Evolutionary conservation across 2,113 vertebrate genomes (phyloP).

Genomic region (Talpa occidentalis): DNA sequence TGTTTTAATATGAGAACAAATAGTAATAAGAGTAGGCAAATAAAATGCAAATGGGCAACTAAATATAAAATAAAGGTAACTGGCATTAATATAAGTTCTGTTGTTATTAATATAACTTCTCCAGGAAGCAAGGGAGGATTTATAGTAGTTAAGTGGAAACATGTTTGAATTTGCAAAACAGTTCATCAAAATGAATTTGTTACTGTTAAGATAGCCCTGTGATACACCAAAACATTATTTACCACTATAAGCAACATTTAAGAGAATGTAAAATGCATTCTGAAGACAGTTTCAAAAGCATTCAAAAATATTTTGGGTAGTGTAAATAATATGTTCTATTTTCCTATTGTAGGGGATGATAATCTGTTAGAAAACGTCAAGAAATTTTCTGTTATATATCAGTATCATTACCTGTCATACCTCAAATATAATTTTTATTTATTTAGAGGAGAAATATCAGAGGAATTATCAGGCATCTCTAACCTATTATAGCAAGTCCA

Average conservation of each 20-base stretch:
- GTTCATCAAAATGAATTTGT: conserved; percentile 8
- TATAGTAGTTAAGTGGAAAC: not conserved
- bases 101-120: too few relatives aligned
- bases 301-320: not conserved
- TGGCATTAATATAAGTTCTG: not conserved
- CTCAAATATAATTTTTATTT: conserved; percentile 4
- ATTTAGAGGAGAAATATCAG: not conserved
- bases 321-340: not conserved
- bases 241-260: not conserved
- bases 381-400: not conserved
- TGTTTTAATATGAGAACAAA: conserved; percentile 29
- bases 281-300: conserved; percentile 31
- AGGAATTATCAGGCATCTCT: not conserved
- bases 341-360: not conserved
- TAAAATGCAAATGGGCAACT: not conserved
- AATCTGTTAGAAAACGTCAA: conserved; percentile 2
- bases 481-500: not conserved
- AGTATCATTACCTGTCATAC: not conserved
- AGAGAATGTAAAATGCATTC: conserved; percentile 28
- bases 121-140: not conserved
- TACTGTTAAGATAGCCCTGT: not conserved
- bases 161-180: conserved; percentile 11
- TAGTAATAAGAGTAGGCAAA: conserved; percentile 19
- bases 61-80: not conserved
- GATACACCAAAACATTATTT: conserved; percentile 48